Percentiles rank a stretch among this genome's conserved stretches.
Conservation (phyloP, 2,888 invertebrate genomes). For the Euzophera pinguis region DNA sequence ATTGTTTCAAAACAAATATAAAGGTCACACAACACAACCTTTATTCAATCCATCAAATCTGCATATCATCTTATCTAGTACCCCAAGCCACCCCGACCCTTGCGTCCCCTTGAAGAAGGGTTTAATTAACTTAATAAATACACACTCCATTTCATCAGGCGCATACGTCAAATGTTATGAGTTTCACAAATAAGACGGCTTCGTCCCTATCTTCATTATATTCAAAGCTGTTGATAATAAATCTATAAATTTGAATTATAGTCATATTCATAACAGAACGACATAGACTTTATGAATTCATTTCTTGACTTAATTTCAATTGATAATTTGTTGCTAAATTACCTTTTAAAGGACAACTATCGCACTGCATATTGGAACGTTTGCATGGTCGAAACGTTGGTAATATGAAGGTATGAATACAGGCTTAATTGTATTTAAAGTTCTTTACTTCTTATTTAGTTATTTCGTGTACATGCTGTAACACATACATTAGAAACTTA, state of each 20-base stretch:
- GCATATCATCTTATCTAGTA: constrained; percentile 5
- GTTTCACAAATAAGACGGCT: constrained; percentile 35
- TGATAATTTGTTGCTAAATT: too few relatives aligned
- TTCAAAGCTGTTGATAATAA: not conserved
- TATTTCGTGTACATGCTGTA: too few relatives aligned
- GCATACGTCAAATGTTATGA: constrained; percentile 76
- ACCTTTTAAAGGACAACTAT: too few relatives aligned
- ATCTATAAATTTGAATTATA: not conserved
- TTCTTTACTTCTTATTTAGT: too few relatives aligned
- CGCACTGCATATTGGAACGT: too few relatives aligned
- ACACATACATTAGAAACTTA: too few relatives aligned
- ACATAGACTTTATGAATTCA: too few relatives aligned
- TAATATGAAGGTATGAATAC: too few relatives aligned
- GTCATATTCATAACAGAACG: not conserved
- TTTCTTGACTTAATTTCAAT: too few relatives aligned
- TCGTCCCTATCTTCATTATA: constrained; percentile 11
- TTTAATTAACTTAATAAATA: constrained; percentile 80
- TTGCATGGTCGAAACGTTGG: too few relatives aligned
- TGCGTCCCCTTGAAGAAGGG: constrained; percentile 50
- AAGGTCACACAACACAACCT: not conserved
- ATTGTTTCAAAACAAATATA: not conserved
- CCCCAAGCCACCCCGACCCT: not conserved
- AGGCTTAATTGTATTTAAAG: too few relatives aligned
- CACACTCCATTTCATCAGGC: constrained; percentile 74
- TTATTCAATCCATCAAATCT: not conserved